phyloP scores from a whole-genome alignment of 2,113 vertebrate species.

The Epinephelus cyanopodus region DNA sequence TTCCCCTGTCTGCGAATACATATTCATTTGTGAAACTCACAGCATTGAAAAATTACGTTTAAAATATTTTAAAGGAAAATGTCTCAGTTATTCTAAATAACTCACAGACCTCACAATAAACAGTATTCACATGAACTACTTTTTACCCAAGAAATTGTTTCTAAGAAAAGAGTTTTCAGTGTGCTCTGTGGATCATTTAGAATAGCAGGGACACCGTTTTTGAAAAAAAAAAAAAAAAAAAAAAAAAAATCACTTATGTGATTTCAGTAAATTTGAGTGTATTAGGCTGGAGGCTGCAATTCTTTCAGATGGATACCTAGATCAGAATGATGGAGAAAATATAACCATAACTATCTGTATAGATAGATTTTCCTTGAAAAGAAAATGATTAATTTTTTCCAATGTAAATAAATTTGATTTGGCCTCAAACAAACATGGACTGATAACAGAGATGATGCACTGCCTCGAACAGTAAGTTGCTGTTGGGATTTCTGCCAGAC shows the following conservation, averaged over 20 bases:
- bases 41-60: too few species aligned
- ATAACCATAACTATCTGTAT: background rate
- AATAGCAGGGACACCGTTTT: background rate
- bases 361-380: background rate
- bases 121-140: background rate
- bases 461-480: background rate
- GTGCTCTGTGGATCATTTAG: background rate
- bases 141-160: background rate
- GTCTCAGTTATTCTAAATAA: too few species aligned
- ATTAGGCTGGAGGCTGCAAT: too few species aligned
- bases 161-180: background rate
- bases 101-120: background rate
- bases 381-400: background rate
- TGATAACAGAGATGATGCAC: slow-evolving; percentile 7
- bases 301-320: too few species aligned
- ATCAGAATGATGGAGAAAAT: too few species aligned
- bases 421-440: background rate
- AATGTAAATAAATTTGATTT: slow-evolving; percentile 4
- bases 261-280: background rate
- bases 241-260: background rate
- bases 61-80: too few species aligned
- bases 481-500: slow-evolving; percentile 4
- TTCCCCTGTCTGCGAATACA: too few species aligned
- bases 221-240: background rate
- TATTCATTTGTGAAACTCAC: too few species aligned